Evolutionary conservation across 2,888 invertebrate genomes (phyloP).

Genomic region (Tenthredo amoena): DNA sequence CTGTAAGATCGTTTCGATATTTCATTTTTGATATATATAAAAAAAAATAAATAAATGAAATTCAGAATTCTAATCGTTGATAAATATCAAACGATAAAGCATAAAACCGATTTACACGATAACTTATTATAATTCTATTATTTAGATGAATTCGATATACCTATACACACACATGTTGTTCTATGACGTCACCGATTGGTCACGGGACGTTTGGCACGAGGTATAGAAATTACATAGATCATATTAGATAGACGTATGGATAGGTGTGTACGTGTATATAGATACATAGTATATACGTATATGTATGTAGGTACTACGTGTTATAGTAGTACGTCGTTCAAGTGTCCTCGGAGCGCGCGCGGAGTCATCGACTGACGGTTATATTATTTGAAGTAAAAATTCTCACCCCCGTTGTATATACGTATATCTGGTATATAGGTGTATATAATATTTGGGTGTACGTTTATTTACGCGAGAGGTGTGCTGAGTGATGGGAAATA

Average conservation of each 20-base stretch:
- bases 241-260: neutral
- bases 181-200: conserved; percentile 21
- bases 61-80: too few relatives aligned
- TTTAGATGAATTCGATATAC: neutral
- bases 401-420: neutral
- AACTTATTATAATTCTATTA: too few relatives aligned
- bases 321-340: neutral
- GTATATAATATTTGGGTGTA: neutral
- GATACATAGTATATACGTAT: neutral
- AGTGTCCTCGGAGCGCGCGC: neutral
- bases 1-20: too few relatives aligned
- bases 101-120: too few relatives aligned
- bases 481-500: conserved; percentile 4
- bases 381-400: neutral
- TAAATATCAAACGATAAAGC: too few relatives aligned
- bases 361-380: neutral
- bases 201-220: conserved; percentile 38
- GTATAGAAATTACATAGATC: neutral
- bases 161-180: neutral
- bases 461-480: neutral
- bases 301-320: neutral
- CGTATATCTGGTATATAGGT: neutral
- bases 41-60: too few relatives aligned
- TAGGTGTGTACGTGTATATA: neutral
- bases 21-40: too few relatives aligned